Conservation (phyloP, 35 echinoderm and acorn worm genomes). For the Ptychodera flava region DNA sequence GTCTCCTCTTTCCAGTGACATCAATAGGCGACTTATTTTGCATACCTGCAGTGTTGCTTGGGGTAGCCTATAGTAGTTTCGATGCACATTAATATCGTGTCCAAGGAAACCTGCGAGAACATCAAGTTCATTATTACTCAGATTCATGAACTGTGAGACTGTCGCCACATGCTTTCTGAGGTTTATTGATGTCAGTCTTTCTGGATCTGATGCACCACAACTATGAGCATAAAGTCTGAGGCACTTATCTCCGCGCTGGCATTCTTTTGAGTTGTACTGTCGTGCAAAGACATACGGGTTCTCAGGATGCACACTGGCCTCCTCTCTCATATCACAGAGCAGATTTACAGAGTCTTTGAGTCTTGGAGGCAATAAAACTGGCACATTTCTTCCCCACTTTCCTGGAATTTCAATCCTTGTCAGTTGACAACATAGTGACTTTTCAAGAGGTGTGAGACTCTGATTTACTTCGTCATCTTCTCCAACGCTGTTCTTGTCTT, state of each 20-base stretch:
- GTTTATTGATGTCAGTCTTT: slow-evolving; percentile 11
- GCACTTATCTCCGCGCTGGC: neutral
- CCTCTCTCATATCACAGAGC: neutral
- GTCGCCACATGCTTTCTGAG: slow-evolving; percentile 23
- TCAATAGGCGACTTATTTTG: slow-evolving; percentile 30
- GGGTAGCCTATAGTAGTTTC: slow-evolving; percentile 35
- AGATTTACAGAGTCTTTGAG: neutral
- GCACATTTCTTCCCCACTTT: slow-evolving; percentile 44
- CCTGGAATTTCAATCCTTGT: slow-evolving; percentile 51
- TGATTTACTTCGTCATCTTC: neutral
- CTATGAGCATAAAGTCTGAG: neutral
- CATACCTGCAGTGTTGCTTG: slow-evolving; percentile 5
- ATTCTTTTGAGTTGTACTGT: neutral
- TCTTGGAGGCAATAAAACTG: slow-evolving; percentile 35
- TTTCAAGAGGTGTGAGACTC: neutral
- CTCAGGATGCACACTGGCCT: neutral
- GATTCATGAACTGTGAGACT: slow-evolving; percentile 5
- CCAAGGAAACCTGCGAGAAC: slow-evolving; percentile 37
- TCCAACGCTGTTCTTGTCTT: neutral
- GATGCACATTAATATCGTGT: slow-evolving; percentile 46
- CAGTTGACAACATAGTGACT: neutral
- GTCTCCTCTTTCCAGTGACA: slow-evolving; percentile 18
- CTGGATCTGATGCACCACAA: slow-evolving; percentile 39
- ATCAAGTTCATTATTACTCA: slow-evolving; percentile 46
- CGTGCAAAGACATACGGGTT: neutral